Evolutionary conservation across 2,888 invertebrate genomes (phyloP).

Genomic region (Papilio gigon): DNA sequence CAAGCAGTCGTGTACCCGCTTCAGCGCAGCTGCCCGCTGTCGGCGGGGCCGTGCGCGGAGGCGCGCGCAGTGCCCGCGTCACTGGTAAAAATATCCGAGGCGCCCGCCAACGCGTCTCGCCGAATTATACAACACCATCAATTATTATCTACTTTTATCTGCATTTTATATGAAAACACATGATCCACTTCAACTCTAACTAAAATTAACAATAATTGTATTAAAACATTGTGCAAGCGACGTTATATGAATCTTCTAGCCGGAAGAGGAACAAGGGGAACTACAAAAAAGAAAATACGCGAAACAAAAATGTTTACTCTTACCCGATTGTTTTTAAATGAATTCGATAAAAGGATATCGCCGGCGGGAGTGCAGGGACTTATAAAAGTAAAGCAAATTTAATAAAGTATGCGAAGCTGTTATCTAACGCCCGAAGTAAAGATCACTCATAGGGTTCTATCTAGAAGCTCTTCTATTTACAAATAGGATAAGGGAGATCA

Average conservation of each 20-base stretch:
- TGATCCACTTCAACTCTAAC: neutral
- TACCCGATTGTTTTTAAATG: too few relatives aligned
- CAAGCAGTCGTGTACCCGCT: constrained; percentile 18
- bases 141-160: constrained; percentile 15
- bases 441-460: too few relatives aligned
- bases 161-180: constrained; percentile 11
- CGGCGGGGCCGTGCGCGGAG: constrained; percentile 20
- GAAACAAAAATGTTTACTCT: too few relatives aligned
- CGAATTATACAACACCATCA: constrained; percentile 29
- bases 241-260: neutral
- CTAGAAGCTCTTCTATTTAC: too few relatives aligned
- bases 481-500: too few relatives aligned
- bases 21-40: constrained; percentile 22
- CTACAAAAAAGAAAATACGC: too few relatives aligned
- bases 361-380: too few relatives aligned
- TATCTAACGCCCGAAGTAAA: too few relatives aligned
- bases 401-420: too few relatives aligned
- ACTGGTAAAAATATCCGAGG: constrained; percentile 58
- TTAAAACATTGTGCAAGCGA: neutral
- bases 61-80: constrained; percentile 59
- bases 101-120: constrained; percentile 56
- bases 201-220: neutral
- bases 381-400: too few relatives aligned
- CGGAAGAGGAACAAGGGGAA: too few relatives aligned
- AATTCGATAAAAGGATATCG: too few relatives aligned